Evolutionary conservation across 2,888 invertebrate genomes (phyloP).

Genomic region (Zygogramma bicolorata): DNA sequence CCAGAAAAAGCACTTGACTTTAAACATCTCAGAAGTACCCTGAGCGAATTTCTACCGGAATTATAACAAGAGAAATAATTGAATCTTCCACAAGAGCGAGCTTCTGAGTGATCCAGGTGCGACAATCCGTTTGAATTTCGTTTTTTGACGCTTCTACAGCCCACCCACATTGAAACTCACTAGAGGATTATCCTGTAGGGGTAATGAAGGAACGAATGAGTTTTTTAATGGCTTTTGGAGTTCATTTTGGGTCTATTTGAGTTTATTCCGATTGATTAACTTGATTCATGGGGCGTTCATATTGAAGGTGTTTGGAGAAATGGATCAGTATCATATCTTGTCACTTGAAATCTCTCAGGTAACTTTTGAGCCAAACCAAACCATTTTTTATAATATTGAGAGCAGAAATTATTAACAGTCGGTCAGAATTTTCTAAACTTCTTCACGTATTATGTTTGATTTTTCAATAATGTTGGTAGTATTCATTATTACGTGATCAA

Average conservation of each 20-base stretch:
- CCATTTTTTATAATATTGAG: too few species aligned
- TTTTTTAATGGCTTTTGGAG: not conserved
- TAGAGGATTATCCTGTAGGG: constrained; percentile 36
- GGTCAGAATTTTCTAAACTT: too few species aligned
- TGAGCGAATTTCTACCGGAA: constrained; percentile 32
- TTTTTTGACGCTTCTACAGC: constrained; percentile 42
- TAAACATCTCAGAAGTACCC: constrained; percentile 32
- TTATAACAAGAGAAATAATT: constrained; percentile 36
- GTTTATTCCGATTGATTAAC: not conserved
- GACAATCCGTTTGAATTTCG: constrained; percentile 33
- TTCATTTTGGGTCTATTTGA: not conserved
- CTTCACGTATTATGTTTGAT: too few species aligned
- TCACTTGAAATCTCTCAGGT: not conserved
- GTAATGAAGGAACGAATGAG: constrained; percentile 4
- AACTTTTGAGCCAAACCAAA: not conserved
- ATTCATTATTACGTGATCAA: too few species aligned
- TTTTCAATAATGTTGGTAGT: too few species aligned
- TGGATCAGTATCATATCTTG: not conserved
- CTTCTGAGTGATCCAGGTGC: constrained; percentile 41
- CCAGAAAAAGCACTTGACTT: constrained; percentile 44
- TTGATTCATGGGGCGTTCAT: not conserved
- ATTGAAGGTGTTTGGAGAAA: not conserved
- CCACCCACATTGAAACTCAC: constrained; percentile 42
- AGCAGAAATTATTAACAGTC: too few species aligned
- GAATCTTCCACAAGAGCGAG: constrained; percentile 38